Evolutionary conservation across 2,888 invertebrate genomes (phyloP).

Genomic region (Drosophila longiperda): DNA sequence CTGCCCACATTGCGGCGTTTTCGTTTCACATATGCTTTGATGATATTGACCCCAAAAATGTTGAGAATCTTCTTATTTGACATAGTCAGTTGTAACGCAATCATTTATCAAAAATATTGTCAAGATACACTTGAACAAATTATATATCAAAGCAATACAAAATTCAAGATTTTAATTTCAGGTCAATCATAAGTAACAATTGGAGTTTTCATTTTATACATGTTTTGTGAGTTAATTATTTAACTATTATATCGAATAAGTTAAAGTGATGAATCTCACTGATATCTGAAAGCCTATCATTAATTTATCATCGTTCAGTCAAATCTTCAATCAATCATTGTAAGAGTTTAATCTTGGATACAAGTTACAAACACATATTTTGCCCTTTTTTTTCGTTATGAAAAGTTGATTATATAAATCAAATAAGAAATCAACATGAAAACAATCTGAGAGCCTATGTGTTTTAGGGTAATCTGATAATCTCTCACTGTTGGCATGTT

Average conservation of each 20-base stretch:
- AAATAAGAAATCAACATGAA: background rate
- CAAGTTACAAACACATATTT: background rate
- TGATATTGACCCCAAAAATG: conserved; percentile 24
- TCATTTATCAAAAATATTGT: too few species aligned
- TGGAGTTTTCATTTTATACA: too few species aligned
- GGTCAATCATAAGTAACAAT: background rate
- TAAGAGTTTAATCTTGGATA: background rate
- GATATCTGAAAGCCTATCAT: background rate
- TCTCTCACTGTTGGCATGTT: background rate
- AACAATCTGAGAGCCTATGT: background rate
- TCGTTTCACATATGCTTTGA: conserved; percentile 19
- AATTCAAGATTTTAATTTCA: background rate
- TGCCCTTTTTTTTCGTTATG: background rate
- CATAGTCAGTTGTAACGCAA: background rate
- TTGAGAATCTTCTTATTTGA: conserved; percentile 4
- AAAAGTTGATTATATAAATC: background rate
- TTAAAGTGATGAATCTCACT: too few species aligned
- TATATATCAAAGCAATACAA: background rate
- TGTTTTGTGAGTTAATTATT: background rate
- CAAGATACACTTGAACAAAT: background rate
- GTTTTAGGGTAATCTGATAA: background rate
- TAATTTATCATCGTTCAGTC: background rate
- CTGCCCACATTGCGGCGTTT: conserved; percentile 8
- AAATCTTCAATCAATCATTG: background rate
- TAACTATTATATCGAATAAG: too few species aligned